Conservation (phyloP, 2,888 invertebrate genomes). For the Perithous albicinctus region DNA sequence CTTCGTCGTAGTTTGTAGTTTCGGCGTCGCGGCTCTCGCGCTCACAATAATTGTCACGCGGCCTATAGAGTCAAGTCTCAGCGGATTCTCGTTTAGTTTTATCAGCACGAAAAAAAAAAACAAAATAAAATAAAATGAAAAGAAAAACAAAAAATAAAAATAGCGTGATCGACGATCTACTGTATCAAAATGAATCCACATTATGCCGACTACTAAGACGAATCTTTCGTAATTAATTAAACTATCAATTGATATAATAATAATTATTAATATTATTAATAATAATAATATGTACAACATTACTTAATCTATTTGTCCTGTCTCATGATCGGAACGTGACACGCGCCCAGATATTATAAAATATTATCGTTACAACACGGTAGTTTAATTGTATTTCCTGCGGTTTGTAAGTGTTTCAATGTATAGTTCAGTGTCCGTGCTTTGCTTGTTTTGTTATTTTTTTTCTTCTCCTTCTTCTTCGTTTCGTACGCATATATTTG, state of each 20-base stretch:
- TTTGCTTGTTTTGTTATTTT: slow-evolving; percentile 33
- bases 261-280: slow-evolving; percentile 79
- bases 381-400: slow-evolving; percentile 46
- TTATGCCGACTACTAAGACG: slow-evolving; percentile 80
- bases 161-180: slow-evolving; percentile 68
- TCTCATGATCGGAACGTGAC: slow-evolving; percentile 78
- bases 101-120: slow-evolving; percentile 64
- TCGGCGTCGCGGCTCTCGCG: slow-evolving; percentile 25
- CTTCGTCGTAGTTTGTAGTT: slow-evolving; percentile 18
- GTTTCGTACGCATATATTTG: slow-evolving; percentile 62
- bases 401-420: slow-evolving; percentile 47
- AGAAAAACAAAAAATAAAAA: slow-evolving; percentile 20
- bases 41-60: slow-evolving; percentile 48
- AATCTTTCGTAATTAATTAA: slow-evolving; percentile 80
- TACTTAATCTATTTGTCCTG: slow-evolving; percentile 76
- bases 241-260: slow-evolving; percentile 82
- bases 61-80: slow-evolving; percentile 22
- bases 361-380: slow-evolving; percentile 72
- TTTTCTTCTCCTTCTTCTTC: slow-evolving; percentile 44
- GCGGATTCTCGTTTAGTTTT: slow-evolving; percentile 20
- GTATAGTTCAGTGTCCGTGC: slow-evolving; percentile 41
- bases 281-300: slow-evolving; percentile 82
- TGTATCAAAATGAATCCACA: slow-evolving; percentile 81
- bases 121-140: slow-evolving; percentile 18
- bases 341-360: slow-evolving; percentile 76